Evolutionary conservation across 2,888 invertebrate species (phyloP), one percentile per base, ranked within the genome.

Genomic region (Mesorhabditis spiculigera): DNA sequence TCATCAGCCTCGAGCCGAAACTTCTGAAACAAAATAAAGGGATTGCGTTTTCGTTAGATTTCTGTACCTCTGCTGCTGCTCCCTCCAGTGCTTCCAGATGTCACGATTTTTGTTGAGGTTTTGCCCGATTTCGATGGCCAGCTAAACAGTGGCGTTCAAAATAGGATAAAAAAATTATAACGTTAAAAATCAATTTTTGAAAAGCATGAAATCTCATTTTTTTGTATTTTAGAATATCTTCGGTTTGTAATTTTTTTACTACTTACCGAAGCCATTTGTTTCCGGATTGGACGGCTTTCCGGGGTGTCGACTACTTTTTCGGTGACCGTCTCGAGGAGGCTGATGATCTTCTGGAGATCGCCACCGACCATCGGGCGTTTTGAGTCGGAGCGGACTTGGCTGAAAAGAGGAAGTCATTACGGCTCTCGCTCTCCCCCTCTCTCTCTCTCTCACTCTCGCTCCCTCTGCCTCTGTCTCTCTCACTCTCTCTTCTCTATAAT

Each of bases 331-430:
- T 75, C 75, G 28, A 81, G 69, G 28, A 80, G 68, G 5, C 69
- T 41, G 0, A 77, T 69, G 45, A 78, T 68, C 64, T 71, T 73
- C 13, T 75, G 78, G n/a, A 80, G 63, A 61, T 82, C 81, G 4
- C 81, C 81, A 50, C 78, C 80, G 43, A 75, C 65, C 64, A 75
- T 50, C 42, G 67, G 65, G 5, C 65, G 63, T 16, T 63, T 63
- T 28, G 63, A 8, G 63, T 63, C 63, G 3, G 63, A 13, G n/a
- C 28, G 13, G 6, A 63, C 13, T 16, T 63, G 63, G 2, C 64
- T 63, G 64, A 63, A 63, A 63, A 63, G 8, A 13, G 64, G 16
- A 63, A 2, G 58, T 58, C 58, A 13, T 10, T n/a, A 10, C 3
- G 2, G 10, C 28, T 28, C 28, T 28, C 28, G 1, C 28, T 28